Base-by-base conservation (phyloP, 2,888 invertebrate genomes). In the Balanococcus diminutus region DNA sequence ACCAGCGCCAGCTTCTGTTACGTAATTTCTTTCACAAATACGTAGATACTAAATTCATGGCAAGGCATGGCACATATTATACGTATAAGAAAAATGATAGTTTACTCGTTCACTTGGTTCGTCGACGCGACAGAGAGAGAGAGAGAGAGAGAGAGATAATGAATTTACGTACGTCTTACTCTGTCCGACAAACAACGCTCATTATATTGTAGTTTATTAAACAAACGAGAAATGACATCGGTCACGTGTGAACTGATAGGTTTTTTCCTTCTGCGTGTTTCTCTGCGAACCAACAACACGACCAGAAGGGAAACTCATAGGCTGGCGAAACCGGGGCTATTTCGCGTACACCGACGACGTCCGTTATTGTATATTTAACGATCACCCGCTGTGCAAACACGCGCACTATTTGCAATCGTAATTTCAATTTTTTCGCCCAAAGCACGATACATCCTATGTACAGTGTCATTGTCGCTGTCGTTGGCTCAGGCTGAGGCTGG, bases 201-300 rank as follows among this genome's bases (percentile, higher is more conserved):
- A 67, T 67, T 67, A 67, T 67, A 67, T 28, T 14, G 28, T 67
- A 28, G 67, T 67, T 67, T 28, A 67, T 67, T 67, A 67, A 67
- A 28, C 28, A 67, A 67, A 67, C 67, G 67, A 67, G 67, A 67
- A 28, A 67, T 67, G 67, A 28, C 67, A 28, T 79, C 75, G 75
- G 75, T 79, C 75, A 79, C 75, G 75, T 79, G 75, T 79, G 75
- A 79, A 32, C 75, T 28, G 75, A 79, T 79, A 79, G 32, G 14
- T 32, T 31, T 79, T 79, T 67, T 28, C 9, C 2, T 25, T 9
- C 11, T 14, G 28, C 14, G 8, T 14, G 16, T 46, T 2, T 5
- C 16, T 8, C 56, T 4, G 46, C 22, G n/a, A n/a, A n/a, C n/a
- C n/a, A n/a, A n/a, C n/a, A n/a, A n/a, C n/a, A n/a, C n/a, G 16